Evolutionary conservation across 2,113 vertebrate species (phyloP).

Genomic region (Pimephales promelas): DNA sequence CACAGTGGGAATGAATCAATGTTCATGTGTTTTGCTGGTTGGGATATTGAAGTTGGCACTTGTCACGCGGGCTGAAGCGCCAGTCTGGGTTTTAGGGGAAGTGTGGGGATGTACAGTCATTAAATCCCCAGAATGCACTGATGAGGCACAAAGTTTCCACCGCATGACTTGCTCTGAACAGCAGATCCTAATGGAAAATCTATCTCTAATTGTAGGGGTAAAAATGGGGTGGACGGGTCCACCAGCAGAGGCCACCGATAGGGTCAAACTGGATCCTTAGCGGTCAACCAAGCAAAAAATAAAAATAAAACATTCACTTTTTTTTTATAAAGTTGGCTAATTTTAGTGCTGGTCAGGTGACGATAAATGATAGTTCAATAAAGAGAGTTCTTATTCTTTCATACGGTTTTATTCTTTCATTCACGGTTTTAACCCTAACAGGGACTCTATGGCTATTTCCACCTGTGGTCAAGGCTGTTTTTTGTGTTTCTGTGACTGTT

Average conservation of each 20-base stretch:
- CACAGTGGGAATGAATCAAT: conserved; percentile 17
- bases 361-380: neutral
- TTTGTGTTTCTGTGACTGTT: conserved; percentile 24
- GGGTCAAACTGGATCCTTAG: conserved; percentile 46
- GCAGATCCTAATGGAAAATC: conserved; percentile 65
- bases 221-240: conserved; percentile 54
- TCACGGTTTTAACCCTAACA: conserved; percentile 14
- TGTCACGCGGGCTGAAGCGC: neutral
- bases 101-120: conserved; percentile 58
- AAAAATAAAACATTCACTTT: neutral
- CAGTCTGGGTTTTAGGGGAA: conserved; percentile 26
- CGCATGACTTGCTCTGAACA: conserved; percentile 63
- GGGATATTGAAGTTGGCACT: conserved; percentile 37
- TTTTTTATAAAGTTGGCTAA: neutral
- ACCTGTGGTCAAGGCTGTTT: conserved; percentile 14
- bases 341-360: neutral
- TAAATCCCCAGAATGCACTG: conserved; percentile 56
- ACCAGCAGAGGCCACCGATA: conserved; percentile 43
- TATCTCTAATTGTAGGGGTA: conserved; percentile 63
- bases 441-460: neutral
- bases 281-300: conserved; percentile 42
- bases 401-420: neutral
- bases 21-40: conserved; percentile 25
- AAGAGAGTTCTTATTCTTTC: neutral
- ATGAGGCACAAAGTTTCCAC: conserved; percentile 46